A percentile compares a stretch with the other conserved stretches of the same genome.
Evolutionary conservation across 92 coral and sea anemone species (phyloP).

Genomic region (Heteractis magnifica): DNA sequence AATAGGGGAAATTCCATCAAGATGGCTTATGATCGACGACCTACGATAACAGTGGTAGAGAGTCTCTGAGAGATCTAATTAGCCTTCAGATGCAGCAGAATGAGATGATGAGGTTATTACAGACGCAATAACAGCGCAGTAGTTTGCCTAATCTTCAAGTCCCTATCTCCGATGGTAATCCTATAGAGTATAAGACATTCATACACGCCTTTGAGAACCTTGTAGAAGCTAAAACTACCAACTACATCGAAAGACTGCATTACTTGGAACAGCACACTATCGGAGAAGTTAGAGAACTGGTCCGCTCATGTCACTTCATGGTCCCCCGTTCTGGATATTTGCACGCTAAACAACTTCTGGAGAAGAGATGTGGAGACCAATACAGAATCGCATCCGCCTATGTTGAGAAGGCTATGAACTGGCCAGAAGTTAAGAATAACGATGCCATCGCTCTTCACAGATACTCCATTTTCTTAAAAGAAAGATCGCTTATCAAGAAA

Average conservation of each 20-base stretch:
- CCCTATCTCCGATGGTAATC: conserved; percentile 33
- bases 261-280: conserved; percentile 48
- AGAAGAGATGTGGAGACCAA: conserved; percentile 40
- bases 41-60: not conserved
- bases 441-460: conserved; percentile 33
- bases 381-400: conserved; percentile 43
- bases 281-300: conserved; percentile 36
- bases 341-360: conserved; percentile 38
- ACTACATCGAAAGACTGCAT: conserved; percentile 26
- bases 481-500: conserved; percentile 7
- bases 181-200: conserved; percentile 31
- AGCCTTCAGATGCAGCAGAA: conserved; percentile 37
- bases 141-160: conserved; percentile 33
- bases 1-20: not conserved
- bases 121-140: conserved; percentile 31
- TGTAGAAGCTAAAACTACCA: conserved; percentile 32
- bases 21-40: not conserved
- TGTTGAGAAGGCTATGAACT: conserved; percentile 35
- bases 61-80: not conserved
- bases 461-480: conserved; percentile 42
- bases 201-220: conserved; percentile 43
- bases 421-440: conserved; percentile 30
- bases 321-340: conserved; percentile 22
- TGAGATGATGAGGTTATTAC: conserved; percentile 29
- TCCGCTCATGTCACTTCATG: conserved; percentile 35